Conservation (phyloP, 2,888 invertebrate species). For the Drosophila villosipedis region DNA sequence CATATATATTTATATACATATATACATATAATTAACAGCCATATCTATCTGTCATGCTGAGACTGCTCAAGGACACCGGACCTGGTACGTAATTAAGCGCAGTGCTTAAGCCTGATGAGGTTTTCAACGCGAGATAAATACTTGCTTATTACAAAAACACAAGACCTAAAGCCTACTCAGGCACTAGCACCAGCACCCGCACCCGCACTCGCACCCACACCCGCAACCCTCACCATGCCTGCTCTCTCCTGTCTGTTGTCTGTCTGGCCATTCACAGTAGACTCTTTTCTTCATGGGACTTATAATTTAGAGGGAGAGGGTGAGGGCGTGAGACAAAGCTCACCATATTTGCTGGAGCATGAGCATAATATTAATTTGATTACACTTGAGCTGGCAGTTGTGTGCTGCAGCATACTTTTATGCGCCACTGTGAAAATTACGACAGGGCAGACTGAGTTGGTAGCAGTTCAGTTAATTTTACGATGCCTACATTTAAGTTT, state of each 20-base stretch:
- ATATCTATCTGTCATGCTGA: constrained; percentile 16
- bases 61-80: constrained; percentile 38
- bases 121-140: constrained; percentile 77
- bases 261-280: constrained; percentile 20
- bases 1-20: constrained; percentile 1
- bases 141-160: constrained; percentile 60
- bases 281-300: constrained; percentile 35
- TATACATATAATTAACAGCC: not conserved
- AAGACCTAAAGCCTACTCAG: constrained; percentile 11
- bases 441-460: constrained; percentile 10
- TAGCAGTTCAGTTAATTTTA: constrained; percentile 4
- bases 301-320: constrained; percentile 49
- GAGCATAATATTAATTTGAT: constrained; percentile 75
- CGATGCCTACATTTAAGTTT: constrained; percentile 27
- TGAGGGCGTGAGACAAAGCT: constrained; percentile 10
- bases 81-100: constrained; percentile 66
- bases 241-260: not conserved
- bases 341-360: constrained; percentile 44
- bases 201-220: not conserved
- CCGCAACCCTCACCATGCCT: not conserved
- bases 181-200: not conserved
- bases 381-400: constrained; percentile 43
- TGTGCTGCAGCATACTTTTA: constrained; percentile 52
- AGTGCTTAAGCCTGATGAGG: constrained; percentile 74
- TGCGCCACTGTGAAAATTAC: constrained; percentile 45